A percentile compares a stretch with the other conserved stretches of the same genome.
phyloP scores from a whole-genome alignment of 2,888 invertebrate species.

The Palloptera scutellata region DNA sequence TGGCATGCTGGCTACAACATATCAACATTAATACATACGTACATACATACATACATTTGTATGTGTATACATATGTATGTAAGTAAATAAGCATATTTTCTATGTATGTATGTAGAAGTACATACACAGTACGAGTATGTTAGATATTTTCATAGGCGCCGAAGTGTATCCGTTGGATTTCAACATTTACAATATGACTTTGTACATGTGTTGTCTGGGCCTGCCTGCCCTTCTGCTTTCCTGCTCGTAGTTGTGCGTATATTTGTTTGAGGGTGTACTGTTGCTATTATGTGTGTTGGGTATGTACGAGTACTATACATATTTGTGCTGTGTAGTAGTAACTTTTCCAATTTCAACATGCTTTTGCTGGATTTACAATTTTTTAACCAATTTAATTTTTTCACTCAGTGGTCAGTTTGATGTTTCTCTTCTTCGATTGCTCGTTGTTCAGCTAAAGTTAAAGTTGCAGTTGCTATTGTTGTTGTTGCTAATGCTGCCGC shows the following conservation, averaged over 20 bases:
- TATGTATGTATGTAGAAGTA: neutral
- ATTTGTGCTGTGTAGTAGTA: conserved; percentile 23
- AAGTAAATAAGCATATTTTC: neutral
- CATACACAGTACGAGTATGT: neutral
- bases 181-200: conserved; percentile 18
- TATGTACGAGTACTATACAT: conserved; percentile 10
- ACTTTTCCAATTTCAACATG: conserved; percentile 33
- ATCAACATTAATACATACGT: conserved; percentile 8
- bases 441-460: too few species aligned
- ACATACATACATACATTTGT: conserved; percentile 1
- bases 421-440: neutral
- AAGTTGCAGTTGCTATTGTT: too few species aligned
- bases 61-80: neutral
- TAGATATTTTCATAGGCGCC: neutral
- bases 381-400: neutral
- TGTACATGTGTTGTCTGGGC: neutral
- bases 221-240: neutral
- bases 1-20: neutral
- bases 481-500: too few species aligned
- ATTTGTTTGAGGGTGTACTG: neutral
- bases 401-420: neutral
- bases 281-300: conserved; percentile 19
- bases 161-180: conserved; percentile 3
- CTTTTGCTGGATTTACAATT: conserved; percentile 22
- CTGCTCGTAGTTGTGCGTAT: neutral